These are phyloP conservation scores for Anticlea derivata DNA, from an alignment of 2,888 invertebrate species.

Conservation along the genomic window DNA sequence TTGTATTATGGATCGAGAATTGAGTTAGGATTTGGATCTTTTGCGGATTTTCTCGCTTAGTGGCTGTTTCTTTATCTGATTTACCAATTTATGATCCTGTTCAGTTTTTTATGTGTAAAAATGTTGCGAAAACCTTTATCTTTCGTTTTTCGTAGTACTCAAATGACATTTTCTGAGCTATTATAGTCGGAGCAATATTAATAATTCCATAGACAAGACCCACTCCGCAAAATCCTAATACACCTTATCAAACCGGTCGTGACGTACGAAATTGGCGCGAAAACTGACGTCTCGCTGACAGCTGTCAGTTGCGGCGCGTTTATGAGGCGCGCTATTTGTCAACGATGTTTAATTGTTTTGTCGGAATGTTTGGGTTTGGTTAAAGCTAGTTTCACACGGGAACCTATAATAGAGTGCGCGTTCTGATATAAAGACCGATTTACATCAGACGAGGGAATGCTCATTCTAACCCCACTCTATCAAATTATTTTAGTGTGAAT, in stretches of 20 bases:
- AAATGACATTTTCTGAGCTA: too few species aligned
- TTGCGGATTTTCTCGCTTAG: constrained; percentile 23
- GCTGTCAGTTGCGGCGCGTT: constrained; percentile 52
- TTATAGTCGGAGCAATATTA: constrained; percentile 4
- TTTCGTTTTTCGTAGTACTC: too few species aligned
- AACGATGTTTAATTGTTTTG: constrained; percentile 48
- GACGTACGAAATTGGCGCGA: constrained; percentile 55
- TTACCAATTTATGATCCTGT: constrained; percentile 7
- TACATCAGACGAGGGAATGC: too few species aligned
- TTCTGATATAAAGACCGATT: too few species aligned
- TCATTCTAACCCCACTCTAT: too few species aligned
- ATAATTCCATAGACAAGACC: constrained; percentile 2
- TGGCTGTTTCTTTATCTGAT: constrained; percentile 20
- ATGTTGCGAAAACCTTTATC: not conserved
- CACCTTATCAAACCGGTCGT: constrained; percentile 24
- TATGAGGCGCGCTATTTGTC: constrained; percentile 52
- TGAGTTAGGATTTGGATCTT: constrained; percentile 25
- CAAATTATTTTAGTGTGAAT: too few species aligned
- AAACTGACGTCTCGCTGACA: constrained; percentile 60
- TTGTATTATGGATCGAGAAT: constrained; percentile 22
- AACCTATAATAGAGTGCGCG: too few species aligned
- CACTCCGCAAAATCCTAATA: constrained; percentile 23
- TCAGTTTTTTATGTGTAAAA: not conserved
- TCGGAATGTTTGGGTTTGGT: constrained; percentile 28
- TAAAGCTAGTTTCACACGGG: too few species aligned